Evolutionary conservation across 1,140 invertebrate genomes (phyloP), one percentile per base, ranked within the genome.

Genomic region (Asbolus verrucosus): DNA sequence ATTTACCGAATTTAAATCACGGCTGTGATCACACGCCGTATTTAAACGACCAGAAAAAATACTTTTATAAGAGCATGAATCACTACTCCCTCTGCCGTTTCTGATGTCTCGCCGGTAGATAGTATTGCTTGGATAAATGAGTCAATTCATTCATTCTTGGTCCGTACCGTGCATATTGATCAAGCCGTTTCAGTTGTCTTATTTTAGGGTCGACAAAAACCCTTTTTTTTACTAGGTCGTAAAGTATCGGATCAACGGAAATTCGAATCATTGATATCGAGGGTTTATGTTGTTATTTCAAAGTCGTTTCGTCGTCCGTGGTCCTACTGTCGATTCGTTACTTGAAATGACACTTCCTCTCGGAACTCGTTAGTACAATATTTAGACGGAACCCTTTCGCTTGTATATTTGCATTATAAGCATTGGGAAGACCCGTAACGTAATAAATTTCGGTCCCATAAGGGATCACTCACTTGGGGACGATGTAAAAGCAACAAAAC

Each of bases 81-180:
- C n/a, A n/a, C n/a, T n/a, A n/a, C n/a, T n/a, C n/a, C n/a, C n/a
- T n/a, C n/a, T n/a, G n/a, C 59, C 24, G 27, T 46, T 59, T 36
- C 43, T 16, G 14, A 66, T 66, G 30, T 66, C 63, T 6, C 19
- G 0, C 18, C 43, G 38, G 59, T n/a, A n/a, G n/a, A n/a, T n/a
- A n/a, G n/a, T n/a, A n/a, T n/a, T n/a, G n/a, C n/a, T n/a, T n/a
- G 33, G 50, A 63, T 33, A 11, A 30, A 67, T 69, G 60, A 14
- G 19, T 18, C 46, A 50, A 65, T 69, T 65, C 67, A 38, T 68
- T 68, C 62, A 62, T 68, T 16, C 50, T 18, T 16, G 33, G 11
- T 33, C 15, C 66, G 11, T 61, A 14, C n/a, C 50, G 63, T 69
- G 67, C 62, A 69, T 69, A 65, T 69, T 69, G 67, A 69, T 69